Evolutionary conservation across 1,140 invertebrate species (phyloP).

Genomic region (Proales similis): DNA sequence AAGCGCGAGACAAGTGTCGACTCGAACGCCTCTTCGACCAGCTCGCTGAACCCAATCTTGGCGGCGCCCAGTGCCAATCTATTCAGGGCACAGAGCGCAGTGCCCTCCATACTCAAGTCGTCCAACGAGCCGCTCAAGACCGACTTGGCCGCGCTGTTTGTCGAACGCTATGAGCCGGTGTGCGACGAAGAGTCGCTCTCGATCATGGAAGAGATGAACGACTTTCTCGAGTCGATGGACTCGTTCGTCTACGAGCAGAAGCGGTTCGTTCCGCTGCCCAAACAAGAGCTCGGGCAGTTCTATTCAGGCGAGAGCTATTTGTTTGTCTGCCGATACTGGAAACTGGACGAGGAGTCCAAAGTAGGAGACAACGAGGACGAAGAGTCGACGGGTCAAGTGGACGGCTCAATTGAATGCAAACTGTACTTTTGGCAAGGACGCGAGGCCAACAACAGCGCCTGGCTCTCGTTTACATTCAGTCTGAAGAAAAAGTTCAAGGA

Average conservation of each 20-base stretch:
- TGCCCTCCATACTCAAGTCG: constrained; percentile 39
- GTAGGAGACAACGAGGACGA: constrained; percentile 54
- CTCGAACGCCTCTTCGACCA: constrained; percentile 15
- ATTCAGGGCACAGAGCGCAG: constrained; percentile 54
- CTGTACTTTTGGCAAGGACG: constrained; percentile 99
- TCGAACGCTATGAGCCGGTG: constrained; percentile 83
- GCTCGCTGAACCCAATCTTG: constrained; percentile 15
- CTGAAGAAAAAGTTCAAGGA: constrained; percentile 45
- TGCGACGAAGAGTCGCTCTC: constrained; percentile 67
- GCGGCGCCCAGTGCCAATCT: constrained; percentile 29
- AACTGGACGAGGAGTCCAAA: constrained; percentile 45
- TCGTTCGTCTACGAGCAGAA: constrained; percentile 93
- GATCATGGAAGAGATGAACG: constrained; percentile 58
- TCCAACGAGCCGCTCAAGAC: constrained; percentile 58
- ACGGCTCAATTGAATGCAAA: constrained; percentile 87
- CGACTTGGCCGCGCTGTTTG: constrained; percentile 88
- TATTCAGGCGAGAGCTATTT: constrained; percentile 94
- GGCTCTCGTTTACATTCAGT: constrained; percentile 96
- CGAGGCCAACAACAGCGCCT: constrained; percentile 95
- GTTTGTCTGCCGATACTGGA: constrained; percentile 80
- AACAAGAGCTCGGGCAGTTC: constrained; percentile 84
- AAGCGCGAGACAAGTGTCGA: constrained; percentile 40
- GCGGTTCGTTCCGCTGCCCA: constrained; percentile 88
- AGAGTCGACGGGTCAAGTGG: constrained; percentile 58
- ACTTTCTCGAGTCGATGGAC: constrained; percentile 70